phyloP scores from a whole-genome alignment of 1,140 invertebrate species.

The Diorhabda elongata region DNA sequence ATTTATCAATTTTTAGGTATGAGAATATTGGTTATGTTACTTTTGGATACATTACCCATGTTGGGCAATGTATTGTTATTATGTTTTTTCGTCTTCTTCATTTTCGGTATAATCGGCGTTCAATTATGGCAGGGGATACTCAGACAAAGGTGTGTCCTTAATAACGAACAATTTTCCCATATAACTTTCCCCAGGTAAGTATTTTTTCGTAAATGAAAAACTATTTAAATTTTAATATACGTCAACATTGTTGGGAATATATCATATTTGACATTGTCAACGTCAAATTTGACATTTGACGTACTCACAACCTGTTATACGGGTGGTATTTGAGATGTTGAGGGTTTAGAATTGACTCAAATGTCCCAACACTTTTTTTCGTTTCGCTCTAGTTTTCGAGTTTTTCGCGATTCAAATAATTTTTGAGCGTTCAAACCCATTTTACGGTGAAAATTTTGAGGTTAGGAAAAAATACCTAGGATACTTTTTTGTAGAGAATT shows the following conservation, averaged over 20 bases:
- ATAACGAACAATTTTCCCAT: conserved; percentile 52
- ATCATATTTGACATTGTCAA: no score
- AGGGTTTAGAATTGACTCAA: not conserved
- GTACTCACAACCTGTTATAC: not conserved
- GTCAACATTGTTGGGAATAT: no score
- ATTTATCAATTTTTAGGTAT: conserved; percentile 70
- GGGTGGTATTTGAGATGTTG: not conserved
- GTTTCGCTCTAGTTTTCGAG: no score
- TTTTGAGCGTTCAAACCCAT: no score
- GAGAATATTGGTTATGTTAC: conserved; percentile 95
- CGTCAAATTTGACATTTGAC: no score
- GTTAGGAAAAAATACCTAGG: no score
- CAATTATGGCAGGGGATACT: conserved; percentile 98
- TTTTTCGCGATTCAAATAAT: no score
- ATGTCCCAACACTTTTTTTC: not conserved
- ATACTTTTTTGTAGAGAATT: no score
- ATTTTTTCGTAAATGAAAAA: conserved; percentile 10
- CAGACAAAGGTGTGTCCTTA: conserved; percentile 86
- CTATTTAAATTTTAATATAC: not conserved
- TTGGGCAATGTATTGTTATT: conserved; percentile 95
- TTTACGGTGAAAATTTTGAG: no score
- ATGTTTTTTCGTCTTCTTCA: conserved; percentile 99
- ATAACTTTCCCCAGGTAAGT: conserved; percentile 73
- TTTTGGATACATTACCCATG: conserved; percentile 99
- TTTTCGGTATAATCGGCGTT: conserved; percentile 99